Evolutionary conservation across 2,113 vertebrate genomes (phyloP).

Genomic region (Pseudopodoces humilis): DNA sequence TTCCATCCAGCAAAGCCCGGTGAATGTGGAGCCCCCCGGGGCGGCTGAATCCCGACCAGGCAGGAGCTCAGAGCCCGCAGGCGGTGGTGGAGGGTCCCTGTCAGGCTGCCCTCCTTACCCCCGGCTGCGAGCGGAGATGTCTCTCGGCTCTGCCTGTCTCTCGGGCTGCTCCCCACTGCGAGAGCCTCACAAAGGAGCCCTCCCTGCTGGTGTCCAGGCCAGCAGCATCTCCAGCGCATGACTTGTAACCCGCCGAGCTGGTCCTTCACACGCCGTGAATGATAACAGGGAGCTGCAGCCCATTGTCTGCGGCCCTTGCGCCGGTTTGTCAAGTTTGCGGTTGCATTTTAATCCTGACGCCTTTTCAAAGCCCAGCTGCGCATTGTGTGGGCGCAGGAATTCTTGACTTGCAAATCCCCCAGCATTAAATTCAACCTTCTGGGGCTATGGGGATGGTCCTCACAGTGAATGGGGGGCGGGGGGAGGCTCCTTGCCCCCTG

Average conservation of each 20-base stretch:
- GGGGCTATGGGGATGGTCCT: slow-evolving; percentile 25
- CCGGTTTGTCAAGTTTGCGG: slow-evolving; percentile 57
- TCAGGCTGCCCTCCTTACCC: background rate
- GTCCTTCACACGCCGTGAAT: slow-evolving; percentile 45
- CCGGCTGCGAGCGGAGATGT: background rate
- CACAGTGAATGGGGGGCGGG: background rate
- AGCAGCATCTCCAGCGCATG: slow-evolving; percentile 42
- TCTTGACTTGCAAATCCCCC: slow-evolving; percentile 70
- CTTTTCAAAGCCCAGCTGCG: slow-evolving; percentile 60
- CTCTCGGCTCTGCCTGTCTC: background rate
- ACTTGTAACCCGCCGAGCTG: slow-evolving; percentile 37
- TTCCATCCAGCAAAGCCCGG: background rate
- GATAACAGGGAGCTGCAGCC: slow-evolving; percentile 45
- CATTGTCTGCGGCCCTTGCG: slow-evolving; percentile 45
- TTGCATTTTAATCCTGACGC: slow-evolving; percentile 63
- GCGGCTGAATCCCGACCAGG: background rate
- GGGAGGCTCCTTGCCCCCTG: slow-evolving; percentile 46
- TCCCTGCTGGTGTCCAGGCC: slow-evolving; percentile 4
- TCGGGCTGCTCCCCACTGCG: background rate
- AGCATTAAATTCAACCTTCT: slow-evolving; percentile 67
- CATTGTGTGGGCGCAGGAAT: slow-evolving; percentile 64
- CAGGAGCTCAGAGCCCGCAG: background rate
- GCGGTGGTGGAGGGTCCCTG: background rate
- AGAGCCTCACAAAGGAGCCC: slow-evolving; percentile 50
- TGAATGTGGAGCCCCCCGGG: background rate